Percentiles rank a stretch among this genome's conserved stretches.
These are phyloP conservation scores for Acronicta psi DNA, from an alignment of 2,888 invertebrate species.

Conservation along the genomic window DNA sequence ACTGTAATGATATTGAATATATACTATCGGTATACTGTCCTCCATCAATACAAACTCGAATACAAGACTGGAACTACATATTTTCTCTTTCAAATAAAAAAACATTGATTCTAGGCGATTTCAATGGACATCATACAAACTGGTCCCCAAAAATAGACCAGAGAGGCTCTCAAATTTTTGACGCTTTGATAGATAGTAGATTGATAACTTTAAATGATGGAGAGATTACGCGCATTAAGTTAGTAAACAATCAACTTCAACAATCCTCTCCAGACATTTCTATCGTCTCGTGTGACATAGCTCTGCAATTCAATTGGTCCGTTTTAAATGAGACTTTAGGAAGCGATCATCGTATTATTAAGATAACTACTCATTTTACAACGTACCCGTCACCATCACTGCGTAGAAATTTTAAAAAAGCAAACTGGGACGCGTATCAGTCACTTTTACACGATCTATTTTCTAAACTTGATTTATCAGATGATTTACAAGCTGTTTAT, in stretches of 20 bases:
- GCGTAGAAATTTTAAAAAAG: conserved; percentile 4
- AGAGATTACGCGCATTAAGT: background rate
- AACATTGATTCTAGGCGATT: too few species aligned
- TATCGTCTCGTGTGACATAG: background rate
- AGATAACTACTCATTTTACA: background rate
- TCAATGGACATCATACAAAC: too few species aligned
- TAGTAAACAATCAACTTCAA: background rate
- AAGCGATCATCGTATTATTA: conserved; percentile 7
- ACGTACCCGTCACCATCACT: background rate
- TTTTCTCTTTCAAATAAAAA: background rate
- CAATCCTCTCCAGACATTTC: background rate
- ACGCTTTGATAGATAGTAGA: background rate
- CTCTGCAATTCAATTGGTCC: background rate
- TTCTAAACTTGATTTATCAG: background rate
- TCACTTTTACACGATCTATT: background rate
- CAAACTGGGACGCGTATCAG: background rate
- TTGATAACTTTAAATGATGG: background rate
- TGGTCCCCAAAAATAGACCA: background rate
- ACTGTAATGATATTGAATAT: background rate
- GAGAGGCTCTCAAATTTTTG: background rate
- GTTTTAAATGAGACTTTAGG: conserved; percentile 9
- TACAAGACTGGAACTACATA: background rate
- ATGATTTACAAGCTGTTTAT: conserved; percentile 3
- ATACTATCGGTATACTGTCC: background rate
- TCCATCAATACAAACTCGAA: background rate